phyloP scores from a whole-genome alignment of 2,797 vertebrate species.

The Hybognathus amarus region DNA sequence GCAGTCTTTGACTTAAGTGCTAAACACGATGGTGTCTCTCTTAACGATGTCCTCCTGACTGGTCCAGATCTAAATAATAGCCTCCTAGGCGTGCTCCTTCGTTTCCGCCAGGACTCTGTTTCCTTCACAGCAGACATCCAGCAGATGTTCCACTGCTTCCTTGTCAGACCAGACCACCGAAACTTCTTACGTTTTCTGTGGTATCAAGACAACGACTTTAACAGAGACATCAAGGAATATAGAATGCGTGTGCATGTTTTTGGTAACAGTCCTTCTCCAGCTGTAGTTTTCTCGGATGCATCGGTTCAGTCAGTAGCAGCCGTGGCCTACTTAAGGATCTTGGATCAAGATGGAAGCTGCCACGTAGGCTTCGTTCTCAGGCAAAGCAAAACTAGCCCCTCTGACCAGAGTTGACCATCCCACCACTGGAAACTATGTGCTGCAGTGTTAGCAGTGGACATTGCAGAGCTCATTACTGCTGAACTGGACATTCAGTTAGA shows the following conservation, averaged over 20 bases:
- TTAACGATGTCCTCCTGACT: no score
- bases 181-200: no score
- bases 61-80: no score
- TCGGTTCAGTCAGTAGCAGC: no score
- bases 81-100: not conserved
- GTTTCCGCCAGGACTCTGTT: not conserved
- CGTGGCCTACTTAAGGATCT: no score
- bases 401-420: not conserved
- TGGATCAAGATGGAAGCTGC: not conserved
- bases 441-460: not conserved
- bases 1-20: no score
- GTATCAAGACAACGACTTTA: not conserved
- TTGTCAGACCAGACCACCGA: no score
- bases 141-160: no score
- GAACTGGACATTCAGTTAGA: not conserved
- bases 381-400: constrained; percentile 41
- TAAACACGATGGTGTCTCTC: no score
- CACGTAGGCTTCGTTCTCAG: constrained; percentile 24
- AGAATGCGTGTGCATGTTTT: not conserved
- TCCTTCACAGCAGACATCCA: no score
- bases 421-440: not conserved
- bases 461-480: not conserved
- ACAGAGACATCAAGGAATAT: not conserved
- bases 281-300: no score
- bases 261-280: not conserved